A percentile compares a stretch with the other conserved stretches of the same genome.
phyloP scores from a whole-genome alignment of 37 sponge, comb jelly and placozoan genomes.

The Ianthella basta region DNA sequence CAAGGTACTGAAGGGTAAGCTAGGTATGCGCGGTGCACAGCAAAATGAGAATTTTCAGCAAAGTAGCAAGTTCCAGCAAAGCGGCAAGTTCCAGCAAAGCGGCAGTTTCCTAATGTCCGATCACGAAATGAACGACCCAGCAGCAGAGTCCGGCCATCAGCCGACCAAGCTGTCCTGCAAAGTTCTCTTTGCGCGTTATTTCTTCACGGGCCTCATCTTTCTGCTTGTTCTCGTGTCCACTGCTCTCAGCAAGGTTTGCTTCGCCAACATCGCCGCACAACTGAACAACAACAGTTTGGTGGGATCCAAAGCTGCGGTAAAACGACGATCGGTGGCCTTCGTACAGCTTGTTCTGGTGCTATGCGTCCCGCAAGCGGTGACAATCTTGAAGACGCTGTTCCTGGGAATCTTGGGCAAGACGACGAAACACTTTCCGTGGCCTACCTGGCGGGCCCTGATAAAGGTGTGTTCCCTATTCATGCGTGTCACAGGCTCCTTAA shows the following conservation, averaged over 20 bases:
- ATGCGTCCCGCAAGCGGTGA: background rate
- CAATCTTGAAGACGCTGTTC: slow-evolving; percentile 18
- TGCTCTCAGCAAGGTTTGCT: background rate
- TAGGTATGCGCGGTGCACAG: no score
- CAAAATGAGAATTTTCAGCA: no score
- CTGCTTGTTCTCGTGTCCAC: background rate
- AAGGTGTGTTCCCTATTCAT: background rate
- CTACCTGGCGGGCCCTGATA: background rate
- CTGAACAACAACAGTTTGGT: background rate
- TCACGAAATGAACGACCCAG: no score
- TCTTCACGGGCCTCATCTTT: background rate
- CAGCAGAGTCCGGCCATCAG: background rate
- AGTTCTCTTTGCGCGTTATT: no score
- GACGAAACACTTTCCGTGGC: slow-evolving; percentile 21
- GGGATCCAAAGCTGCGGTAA: background rate
- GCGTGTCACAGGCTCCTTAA: no score
- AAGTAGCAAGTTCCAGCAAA: no score
- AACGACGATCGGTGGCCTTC: background rate
- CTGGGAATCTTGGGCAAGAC: slow-evolving; percentile 23
- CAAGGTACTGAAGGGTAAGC: no score
- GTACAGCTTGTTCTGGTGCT: slow-evolving; percentile 18
- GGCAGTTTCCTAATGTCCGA: no score
- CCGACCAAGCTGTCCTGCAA: no score
- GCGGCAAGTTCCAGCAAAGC: no score
- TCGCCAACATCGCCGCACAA: background rate